Percentiles rank a stretch among this genome's conserved stretches.
phyloP scores from a whole-genome alignment of 2,113 vertebrate genomes.

The Mormyrus lacerda region DNA sequence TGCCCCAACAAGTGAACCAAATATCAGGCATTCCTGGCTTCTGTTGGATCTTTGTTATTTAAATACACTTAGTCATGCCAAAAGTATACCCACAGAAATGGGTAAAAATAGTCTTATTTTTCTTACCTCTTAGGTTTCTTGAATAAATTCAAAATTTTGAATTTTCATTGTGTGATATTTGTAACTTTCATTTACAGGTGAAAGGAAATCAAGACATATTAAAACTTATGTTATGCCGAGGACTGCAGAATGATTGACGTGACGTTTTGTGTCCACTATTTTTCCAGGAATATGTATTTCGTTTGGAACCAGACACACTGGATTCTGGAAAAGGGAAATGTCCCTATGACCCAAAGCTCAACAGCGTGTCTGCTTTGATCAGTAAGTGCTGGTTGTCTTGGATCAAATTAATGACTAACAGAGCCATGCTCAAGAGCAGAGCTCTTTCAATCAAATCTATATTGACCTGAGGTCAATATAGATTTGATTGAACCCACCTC shows the following conservation, averaged over 20 bases:
- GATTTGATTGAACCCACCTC: too few species aligned
- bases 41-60: neutral
- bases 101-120: too few species aligned
- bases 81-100: neutral
- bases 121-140: neutral
- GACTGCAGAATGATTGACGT: neutral
- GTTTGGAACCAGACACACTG: slow-evolving; percentile 87
- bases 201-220: neutral
- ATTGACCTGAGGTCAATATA: neutral
- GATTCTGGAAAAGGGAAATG: slow-evolving; percentile 98
- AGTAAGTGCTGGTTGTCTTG: slow-evolving; percentile 70
- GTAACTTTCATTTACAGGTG: neutral
- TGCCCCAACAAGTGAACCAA: neutral
- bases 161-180: neutral
- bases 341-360: slow-evolving; percentile 94
- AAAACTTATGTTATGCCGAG: neutral
- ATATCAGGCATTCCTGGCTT: neutral
- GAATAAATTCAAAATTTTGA: too few species aligned
- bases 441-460: neutral
- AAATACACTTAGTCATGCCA: neutral
- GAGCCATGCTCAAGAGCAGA: neutral
- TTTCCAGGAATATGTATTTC: slow-evolving; percentile 90
- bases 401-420: neutral
- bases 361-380: slow-evolving; percentile 91
- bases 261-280: neutral